phyloP scores from a whole-genome alignment of 2,888 invertebrate species.

The Phaedon cochleariae region DNA sequence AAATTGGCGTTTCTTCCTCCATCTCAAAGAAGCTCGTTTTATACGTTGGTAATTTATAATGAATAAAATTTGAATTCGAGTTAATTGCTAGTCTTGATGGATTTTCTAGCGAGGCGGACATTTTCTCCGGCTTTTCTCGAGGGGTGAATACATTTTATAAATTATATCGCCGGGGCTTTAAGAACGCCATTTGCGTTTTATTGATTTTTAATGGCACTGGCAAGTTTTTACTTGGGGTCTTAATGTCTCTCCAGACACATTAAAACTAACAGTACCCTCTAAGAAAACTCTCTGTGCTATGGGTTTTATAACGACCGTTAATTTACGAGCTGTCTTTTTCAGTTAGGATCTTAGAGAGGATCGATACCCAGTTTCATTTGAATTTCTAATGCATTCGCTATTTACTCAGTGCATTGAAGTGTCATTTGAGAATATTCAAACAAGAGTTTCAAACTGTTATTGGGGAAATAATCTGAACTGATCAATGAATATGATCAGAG shows the following conservation, averaged over 20 bases:
- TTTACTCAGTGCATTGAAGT: neutral
- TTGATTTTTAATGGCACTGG: slow-evolving; percentile 57
- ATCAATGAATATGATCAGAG: neutral
- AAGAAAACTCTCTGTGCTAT: slow-evolving; percentile 38
- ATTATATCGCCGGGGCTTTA: slow-evolving; percentile 58
- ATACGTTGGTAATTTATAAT: slow-evolving; percentile 63
- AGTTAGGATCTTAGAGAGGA: slow-evolving; percentile 4
- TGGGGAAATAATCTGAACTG: neutral
- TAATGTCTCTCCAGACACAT: slow-evolving; percentile 46
- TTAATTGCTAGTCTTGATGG: slow-evolving; percentile 63
- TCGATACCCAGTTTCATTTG: neutral
- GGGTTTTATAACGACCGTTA: slow-evolving; percentile 23
- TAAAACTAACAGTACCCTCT: slow-evolving; percentile 41
- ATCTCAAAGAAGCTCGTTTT: slow-evolving; percentile 61
- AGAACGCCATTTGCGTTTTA: slow-evolving; percentile 60
- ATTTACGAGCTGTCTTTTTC: slow-evolving; percentile 15
- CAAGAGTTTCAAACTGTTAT: neutral
- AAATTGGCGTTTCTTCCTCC: slow-evolving; percentile 62
- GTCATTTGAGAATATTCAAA: neutral
- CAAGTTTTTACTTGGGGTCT: slow-evolving; percentile 47
- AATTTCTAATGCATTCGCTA: neutral
- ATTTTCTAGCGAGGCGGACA: slow-evolving; percentile 59
- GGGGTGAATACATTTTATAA: slow-evolving; percentile 60
- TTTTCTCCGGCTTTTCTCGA: slow-evolving; percentile 55
- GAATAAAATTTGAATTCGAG: slow-evolving; percentile 64